A percentile compares a stretch with the other conserved stretches of the same genome.
Conservation (phyloP, 1,140 invertebrate genomes). For the Reticulitermes speratus region DNA sequence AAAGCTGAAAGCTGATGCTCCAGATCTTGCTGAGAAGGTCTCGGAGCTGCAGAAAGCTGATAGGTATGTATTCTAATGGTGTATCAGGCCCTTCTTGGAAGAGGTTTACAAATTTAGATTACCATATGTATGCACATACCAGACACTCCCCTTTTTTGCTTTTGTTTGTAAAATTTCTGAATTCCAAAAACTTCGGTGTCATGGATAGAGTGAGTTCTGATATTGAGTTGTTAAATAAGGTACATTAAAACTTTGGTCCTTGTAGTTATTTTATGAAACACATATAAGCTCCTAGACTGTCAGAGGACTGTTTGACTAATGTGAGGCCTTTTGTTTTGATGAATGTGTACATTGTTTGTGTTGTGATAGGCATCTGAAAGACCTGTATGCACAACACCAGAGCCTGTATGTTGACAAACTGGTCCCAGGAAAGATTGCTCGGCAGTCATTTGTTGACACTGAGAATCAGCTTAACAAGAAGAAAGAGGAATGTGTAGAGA, state of each 20-base stretch:
- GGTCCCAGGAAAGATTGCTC: constrained; percentile 63
- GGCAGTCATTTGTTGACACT: constrained; percentile 63
- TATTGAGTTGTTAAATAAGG: too few relatives aligned
- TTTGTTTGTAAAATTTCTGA: too few relatives aligned
- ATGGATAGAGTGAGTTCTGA: too few relatives aligned
- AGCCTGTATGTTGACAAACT: constrained; percentile 63
- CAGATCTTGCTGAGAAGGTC: constrained; percentile 64
- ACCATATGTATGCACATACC: neutral
- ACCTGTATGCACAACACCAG: constrained; percentile 55
- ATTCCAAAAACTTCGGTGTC: too few relatives aligned
- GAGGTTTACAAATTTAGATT: too few relatives aligned
- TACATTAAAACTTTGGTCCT: neutral
- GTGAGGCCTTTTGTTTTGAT: too few relatives aligned
- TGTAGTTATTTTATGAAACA: neutral
- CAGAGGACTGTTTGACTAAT: neutral
- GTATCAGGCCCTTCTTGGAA: neutral
- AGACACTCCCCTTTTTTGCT: too few relatives aligned
- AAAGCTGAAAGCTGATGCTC: constrained; percentile 62
- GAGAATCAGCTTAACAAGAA: constrained; percentile 60
- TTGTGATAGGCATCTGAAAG: constrained; percentile 48
- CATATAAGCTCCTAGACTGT: neutral
- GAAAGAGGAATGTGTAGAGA: constrained; percentile 64
- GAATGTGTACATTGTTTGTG: neutral
- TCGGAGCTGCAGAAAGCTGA: constrained; percentile 64
- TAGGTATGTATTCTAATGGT: constrained; percentile 43